These are phyloP conservation scores for Fragum whitleyi DNA, from an alignment of 2,888 invertebrate genomes.

Conservation along the genomic window DNA sequence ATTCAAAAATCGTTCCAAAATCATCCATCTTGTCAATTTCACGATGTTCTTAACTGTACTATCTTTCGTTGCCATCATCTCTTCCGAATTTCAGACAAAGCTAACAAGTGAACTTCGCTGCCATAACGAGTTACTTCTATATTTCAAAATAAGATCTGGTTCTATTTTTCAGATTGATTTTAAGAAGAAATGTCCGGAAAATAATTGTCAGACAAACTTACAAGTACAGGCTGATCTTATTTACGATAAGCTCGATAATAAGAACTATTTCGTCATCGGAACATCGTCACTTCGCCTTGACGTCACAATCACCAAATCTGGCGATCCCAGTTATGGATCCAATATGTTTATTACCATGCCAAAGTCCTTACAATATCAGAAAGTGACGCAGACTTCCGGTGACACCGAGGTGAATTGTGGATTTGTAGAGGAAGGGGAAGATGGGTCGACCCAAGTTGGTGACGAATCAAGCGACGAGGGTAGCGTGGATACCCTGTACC, in stretches of 20 bases:
- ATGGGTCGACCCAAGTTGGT: neutral
- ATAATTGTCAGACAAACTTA: conserved; percentile 68
- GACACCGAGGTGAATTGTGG: conserved; percentile 60
- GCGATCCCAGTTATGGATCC: conserved; percentile 72
- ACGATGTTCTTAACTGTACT: no score
- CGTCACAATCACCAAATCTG: conserved; percentile 65
- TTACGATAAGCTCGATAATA: conserved; percentile 28
- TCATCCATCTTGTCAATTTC: no score
- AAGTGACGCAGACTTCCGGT: conserved; percentile 52
- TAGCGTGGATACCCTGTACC: conserved; percentile 13
- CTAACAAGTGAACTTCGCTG: no score
- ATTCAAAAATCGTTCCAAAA: no score
- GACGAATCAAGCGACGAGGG: neutral
- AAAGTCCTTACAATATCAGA: conserved; percentile 52
- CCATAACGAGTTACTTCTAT: no score
- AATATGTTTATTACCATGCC: conserved; percentile 68
- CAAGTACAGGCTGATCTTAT: conserved; percentile 45
- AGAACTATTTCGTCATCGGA: conserved; percentile 62
- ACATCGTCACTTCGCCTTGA: conserved; percentile 65
- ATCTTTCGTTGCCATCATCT: no score
- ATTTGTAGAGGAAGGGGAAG: conserved; percentile 33
- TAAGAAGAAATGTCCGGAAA: conserved; percentile 68
- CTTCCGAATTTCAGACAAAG: no score
- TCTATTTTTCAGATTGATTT: conserved; percentile 71
- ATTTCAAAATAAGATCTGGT: no score